Evolutionary conservation across 1,140 invertebrate species (phyloP).

Genomic region (Saccostrea glomerata): DNA sequence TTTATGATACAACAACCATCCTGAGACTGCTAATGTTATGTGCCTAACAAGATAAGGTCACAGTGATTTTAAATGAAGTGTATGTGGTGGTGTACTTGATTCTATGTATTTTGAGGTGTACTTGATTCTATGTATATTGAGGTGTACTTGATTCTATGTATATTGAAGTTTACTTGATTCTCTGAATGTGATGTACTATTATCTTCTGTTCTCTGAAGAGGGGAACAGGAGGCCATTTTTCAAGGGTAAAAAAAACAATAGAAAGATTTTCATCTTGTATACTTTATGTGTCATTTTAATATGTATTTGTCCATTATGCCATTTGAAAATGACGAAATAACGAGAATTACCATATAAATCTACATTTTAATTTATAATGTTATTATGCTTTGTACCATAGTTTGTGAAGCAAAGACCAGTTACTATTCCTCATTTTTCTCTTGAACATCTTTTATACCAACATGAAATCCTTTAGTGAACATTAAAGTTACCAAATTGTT

Average conservation of each 20-base stretch:
- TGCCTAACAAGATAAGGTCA: no score
- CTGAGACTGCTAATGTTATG: no score
- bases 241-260: background rate
- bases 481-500: background rate
- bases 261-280: background rate
- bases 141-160: no score
- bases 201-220: background rate
- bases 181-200: constrained; percentile 11
- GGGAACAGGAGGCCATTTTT: background rate
- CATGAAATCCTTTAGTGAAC: background rate
- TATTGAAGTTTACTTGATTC: background rate
- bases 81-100: background rate
- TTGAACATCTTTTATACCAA: background rate
- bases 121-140: background rate
- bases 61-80: background rate
- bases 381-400: background rate
- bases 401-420: constrained; percentile 3
- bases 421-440: constrained; percentile 19
- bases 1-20: no score
- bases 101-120: background rate
- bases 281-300: background rate
- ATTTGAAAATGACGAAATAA: constrained; percentile 28
- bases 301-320: constrained; percentile 27
- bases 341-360: constrained; percentile 28
- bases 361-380: constrained; percentile 32